phyloP scores from a whole-genome alignment of 1,140 invertebrate genomes.

The silkworm (Bombyx mori) region DNA sequence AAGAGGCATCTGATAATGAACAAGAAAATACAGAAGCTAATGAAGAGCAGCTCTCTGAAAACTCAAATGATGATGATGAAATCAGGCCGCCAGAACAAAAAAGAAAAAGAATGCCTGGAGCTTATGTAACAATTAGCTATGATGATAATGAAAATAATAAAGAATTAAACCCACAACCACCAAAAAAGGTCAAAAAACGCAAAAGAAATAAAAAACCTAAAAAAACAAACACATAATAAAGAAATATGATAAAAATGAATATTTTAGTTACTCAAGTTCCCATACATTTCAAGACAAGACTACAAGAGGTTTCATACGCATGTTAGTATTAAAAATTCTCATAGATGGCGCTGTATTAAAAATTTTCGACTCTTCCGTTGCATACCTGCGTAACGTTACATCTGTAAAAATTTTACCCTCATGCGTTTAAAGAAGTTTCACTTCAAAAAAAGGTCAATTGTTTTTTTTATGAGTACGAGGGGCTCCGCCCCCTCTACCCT shows the following conservation, averaged over 20 bases:
- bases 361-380: too few species aligned
- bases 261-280: too few species aligned
- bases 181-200: slow-evolving; percentile 51
- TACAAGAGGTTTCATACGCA: too few species aligned
- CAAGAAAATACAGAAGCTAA: slow-evolving; percentile 22
- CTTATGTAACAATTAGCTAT: slow-evolving; percentile 58
- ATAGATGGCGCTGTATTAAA: too few species aligned
- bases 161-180: slow-evolving; percentile 24
- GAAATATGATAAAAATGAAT: slow-evolving; percentile 7
- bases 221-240: slow-evolving; percentile 21
- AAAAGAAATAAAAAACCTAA: slow-evolving; percentile 49
- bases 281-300: too few species aligned
- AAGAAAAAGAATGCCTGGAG: slow-evolving; percentile 44
- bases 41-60: slow-evolving; percentile 26
- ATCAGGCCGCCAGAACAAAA: slow-evolving; percentile 10
- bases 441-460: too few species aligned
- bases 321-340: too few species aligned
- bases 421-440: too few species aligned
- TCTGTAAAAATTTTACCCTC: too few species aligned
- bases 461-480: too few species aligned
- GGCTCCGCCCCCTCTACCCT: too few species aligned
- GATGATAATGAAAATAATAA: slow-evolving; percentile 20
- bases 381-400: too few species aligned
- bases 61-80: slow-evolving; percentile 27
- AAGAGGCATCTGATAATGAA: slow-evolving; percentile 37